Evolutionary conservation across 2,797 vertebrate genomes (phyloP).

Genomic region (Acomys russatus): DNA sequence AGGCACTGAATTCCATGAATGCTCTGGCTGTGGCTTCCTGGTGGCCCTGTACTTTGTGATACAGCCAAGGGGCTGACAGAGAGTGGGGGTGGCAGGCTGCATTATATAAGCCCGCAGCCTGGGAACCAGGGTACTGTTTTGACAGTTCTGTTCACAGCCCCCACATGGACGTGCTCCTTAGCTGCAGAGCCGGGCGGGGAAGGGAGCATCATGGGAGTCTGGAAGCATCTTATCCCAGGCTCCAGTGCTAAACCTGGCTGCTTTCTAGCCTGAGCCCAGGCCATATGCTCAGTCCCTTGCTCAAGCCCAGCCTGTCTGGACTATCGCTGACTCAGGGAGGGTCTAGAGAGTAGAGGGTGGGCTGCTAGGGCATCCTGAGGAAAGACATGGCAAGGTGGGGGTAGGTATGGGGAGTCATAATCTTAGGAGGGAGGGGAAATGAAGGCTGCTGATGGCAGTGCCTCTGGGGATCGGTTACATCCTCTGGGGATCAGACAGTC

Average conservation of each 20-base stretch:
- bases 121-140: neutral
- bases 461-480: neutral
- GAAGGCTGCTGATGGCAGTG: neutral
- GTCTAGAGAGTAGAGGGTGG: neutral
- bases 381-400: neutral
- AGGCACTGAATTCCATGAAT: neutral
- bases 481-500: no score
- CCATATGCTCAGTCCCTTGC: neutral
- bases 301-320: neutral
- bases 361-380: neutral
- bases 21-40: neutral
- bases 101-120: slow-evolving; percentile 26
- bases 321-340: neutral
- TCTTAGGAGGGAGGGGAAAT: no score
- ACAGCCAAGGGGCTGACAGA: neutral
- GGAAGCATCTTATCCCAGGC: neutral
- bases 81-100: neutral
- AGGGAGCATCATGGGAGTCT: neutral
- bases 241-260: neutral
- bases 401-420: neutral
- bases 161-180: neutral
- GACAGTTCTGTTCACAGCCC: slow-evolving; percentile 7
- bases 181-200: neutral
- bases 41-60: neutral
- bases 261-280: neutral